Base-by-base conservation (phyloP, 1,140 invertebrate genomes). In the Heliconius nattereri region DNA sequence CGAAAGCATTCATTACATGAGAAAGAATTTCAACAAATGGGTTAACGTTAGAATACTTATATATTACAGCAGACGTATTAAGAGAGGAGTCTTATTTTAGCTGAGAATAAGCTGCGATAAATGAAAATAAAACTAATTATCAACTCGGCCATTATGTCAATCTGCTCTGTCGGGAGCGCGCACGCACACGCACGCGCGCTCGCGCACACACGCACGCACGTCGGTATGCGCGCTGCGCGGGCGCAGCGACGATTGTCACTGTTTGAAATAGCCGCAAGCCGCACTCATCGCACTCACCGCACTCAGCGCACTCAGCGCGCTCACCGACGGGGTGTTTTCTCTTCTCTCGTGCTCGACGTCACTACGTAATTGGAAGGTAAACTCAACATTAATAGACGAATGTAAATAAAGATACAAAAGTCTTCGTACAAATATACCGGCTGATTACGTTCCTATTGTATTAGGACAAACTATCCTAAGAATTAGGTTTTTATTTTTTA, bases 151-250 rank as follows among this genome's bases (percentile, higher is more conserved):
- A 78, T 78, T 78, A 78, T 78, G 76, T 78, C 76, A 78, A 73
- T 78, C 73, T 32, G n/a, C 73, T 71, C 45, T 23, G 71, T 45
- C 75, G 71, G 72, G 54, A 52, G 26, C 60, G n/a, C 60, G 26
- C 23, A 29, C 60, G 26, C 60, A 29, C 60, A 66, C 23, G 2
- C 11, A 26, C 23, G 13, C 3, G 23, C 5, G 16, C 45, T 19
- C 49, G 19, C 16, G 16, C 49, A 52, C 49, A 7, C 49, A 52
- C 13, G 13, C 16, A 20, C 19, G 16, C 23, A 37, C 32, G 72
- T 76, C 76, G 84, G 81, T 66, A 83, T 83, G 84, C 84, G 57
- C 74, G 32, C 35, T 83, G 84, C 84, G 74, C 76, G 32, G 57
- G 32, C 74, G 73, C 73, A 45, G 79, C 78, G 76, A 54, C 79